Evolutionary conservation across 2,888 invertebrate genomes (phyloP).

Genomic region (Drosophila pullipes): DNA sequence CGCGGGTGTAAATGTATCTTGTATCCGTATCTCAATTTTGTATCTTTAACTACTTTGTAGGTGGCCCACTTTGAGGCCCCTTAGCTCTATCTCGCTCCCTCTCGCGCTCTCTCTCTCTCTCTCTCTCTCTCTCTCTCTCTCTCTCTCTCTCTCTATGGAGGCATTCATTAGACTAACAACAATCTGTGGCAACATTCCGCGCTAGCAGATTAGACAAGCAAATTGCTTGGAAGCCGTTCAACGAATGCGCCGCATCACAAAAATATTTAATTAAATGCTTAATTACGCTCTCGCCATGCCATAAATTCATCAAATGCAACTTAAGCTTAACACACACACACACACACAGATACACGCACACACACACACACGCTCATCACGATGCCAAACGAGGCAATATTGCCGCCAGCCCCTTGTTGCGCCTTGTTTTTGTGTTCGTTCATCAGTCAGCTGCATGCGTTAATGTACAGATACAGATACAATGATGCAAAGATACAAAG

Average conservation of each 20-base stretch:
- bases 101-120: no score
- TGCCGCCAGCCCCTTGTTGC: neutral
- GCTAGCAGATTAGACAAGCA: slow-evolving; percentile 70
- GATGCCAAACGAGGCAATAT: slow-evolving; percentile 13
- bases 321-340: slow-evolving; percentile 56
- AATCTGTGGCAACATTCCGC: slow-evolving; percentile 76
- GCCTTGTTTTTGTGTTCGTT: neutral
- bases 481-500: slow-evolving; percentile 26
- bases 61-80: slow-evolving; percentile 14
- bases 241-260: slow-evolving; percentile 70
- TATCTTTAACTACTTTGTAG: slow-evolving; percentile 21
- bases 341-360: neutral
- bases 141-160: no score
- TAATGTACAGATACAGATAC: slow-evolving; percentile 51
- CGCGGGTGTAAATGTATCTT: slow-evolving; percentile 32
- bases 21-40: slow-evolving; percentile 20
- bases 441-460: slow-evolving; percentile 27
- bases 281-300: slow-evolving; percentile 83
- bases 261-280: slow-evolving; percentile 84
- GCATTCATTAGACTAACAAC: slow-evolving; percentile 1
- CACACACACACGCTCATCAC: neutral
- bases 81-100: neutral
- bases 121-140: neutral
- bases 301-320: slow-evolving; percentile 84
- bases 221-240: slow-evolving; percentile 33